phyloP scores from a whole-genome alignment of 1,140 invertebrate species.

The Papilio helenus region DNA sequence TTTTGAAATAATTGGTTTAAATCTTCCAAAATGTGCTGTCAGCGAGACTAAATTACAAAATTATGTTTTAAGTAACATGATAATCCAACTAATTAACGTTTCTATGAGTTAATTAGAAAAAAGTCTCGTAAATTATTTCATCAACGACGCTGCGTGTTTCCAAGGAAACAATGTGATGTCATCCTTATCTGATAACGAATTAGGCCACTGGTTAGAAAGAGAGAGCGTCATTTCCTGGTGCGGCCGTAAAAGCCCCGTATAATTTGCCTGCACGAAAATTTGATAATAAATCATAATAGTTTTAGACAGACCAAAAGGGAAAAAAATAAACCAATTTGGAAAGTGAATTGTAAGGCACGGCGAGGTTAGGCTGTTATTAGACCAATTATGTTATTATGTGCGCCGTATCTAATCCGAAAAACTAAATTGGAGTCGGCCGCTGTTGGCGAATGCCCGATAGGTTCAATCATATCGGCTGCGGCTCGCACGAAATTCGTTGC shows the following conservation, averaged over 20 bases:
- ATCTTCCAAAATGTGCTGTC: not conserved
- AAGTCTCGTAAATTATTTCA: conserved; percentile 74
- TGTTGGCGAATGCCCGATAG: conserved; percentile 79
- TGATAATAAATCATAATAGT: conserved; percentile 83
- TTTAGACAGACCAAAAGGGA: conserved; percentile 76
- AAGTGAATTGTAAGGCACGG: conserved; percentile 82
- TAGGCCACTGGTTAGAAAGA: conserved; percentile 59
- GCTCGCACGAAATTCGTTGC: conserved; percentile 82
- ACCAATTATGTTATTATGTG: conserved; percentile 83
- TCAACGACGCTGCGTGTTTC: conserved; percentile 63
- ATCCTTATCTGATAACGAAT: conserved; percentile 62
- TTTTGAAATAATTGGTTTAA: not conserved
- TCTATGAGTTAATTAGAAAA: conserved; percentile 78
- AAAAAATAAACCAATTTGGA: conserved; percentile 83
- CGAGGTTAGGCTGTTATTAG: conserved; percentile 79
- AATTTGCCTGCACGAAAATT: conserved; percentile 83
- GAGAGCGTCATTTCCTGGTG: conserved; percentile 55
- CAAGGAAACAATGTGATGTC: conserved; percentile 66
- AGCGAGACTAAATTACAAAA: conserved; percentile 49
- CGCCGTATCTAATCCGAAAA: conserved; percentile 82
- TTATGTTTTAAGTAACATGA: conserved; percentile 70
- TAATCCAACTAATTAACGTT: conserved; percentile 79
- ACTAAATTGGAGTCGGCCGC: conserved; percentile 81
- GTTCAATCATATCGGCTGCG: conserved; percentile 80
- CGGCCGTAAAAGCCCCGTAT: conserved; percentile 68